A percentile compares a stretch with the other conserved stretches of the same genome.
Conservation (phyloP, 2,888 invertebrate species). For the Aphelenchoides bicaudatus region DNA sequence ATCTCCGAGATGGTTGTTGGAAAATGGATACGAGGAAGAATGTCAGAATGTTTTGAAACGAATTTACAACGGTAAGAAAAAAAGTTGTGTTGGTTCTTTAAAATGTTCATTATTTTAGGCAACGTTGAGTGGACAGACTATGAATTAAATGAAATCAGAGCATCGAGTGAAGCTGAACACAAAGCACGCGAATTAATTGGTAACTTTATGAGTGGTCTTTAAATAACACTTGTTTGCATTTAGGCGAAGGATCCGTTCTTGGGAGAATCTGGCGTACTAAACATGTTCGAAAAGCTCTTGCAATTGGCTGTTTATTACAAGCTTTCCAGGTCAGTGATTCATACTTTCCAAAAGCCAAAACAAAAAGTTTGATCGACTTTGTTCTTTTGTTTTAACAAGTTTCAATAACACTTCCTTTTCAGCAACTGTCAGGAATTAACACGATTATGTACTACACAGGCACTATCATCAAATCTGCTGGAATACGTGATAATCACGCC, state of each 20-base stretch:
- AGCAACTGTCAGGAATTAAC: conserved; percentile 8
- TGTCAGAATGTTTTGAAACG: conserved; percentile 25
- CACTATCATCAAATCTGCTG: conserved; percentile 50
- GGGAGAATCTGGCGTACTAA: conserved; percentile 44
- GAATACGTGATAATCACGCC: conserved; percentile 46
- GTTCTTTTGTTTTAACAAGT: too few species aligned
- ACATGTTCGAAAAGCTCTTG: conserved; percentile 61
- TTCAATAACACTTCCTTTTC: too few species aligned
- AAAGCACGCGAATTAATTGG: neutral
- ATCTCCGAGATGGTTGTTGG: conserved; percentile 63
- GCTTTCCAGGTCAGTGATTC: conserved; percentile 66
- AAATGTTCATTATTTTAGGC: too few species aligned
- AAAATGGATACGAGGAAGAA: conserved; percentile 25
- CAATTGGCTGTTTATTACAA: conserved; percentile 65
- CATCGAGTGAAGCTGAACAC: conserved; percentile 27
- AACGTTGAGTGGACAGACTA: conserved; percentile 48
- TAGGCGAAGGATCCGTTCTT: conserved; percentile 25
- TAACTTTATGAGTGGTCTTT: too few species aligned
- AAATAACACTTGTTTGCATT: conserved; percentile 12
- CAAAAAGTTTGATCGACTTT: too few species aligned
- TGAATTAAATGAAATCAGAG: conserved; percentile 45
- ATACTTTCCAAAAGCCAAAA: too few species aligned
- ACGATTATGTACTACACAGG: conserved; percentile 48
- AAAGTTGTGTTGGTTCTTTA: too few species aligned
- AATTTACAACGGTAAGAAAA: conserved; percentile 46